Evolutionary conservation across 1,140 invertebrate species (phyloP), one percentile per base, ranked within the genome.

Genomic region (Coelopa frigida): DNA sequence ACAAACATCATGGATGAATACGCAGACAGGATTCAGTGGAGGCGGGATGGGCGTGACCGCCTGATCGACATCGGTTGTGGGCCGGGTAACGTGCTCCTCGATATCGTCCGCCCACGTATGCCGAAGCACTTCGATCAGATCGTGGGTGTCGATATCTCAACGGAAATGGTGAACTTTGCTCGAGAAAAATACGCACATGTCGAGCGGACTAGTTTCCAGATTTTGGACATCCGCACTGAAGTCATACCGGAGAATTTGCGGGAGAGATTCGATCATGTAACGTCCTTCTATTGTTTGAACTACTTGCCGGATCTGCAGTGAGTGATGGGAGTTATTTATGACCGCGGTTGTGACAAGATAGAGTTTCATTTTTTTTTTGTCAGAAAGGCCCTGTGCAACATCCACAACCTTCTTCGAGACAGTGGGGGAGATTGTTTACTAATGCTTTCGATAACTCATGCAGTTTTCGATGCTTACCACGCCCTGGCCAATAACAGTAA

Each of bases 31-130:
- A 73, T 83, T 12, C 68, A 73, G 49, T 83, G 81, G 80, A 70
- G 72, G 35, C 56, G 66, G 8, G 66, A 70, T 18, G 73, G 72
- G 2, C 67, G 69, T 5, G 74, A 77, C 22, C 72, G 72, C 32
- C 68, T 86, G 1, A 69, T 90, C 45, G 88, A 91, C 54, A 76
- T 90, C n/a, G 88, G 88, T 1, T 87, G 83, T 44, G 88, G 86
- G 0, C 81, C 84, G 18, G 87, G 86, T 0, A 74, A 81, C 50
- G 79, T 88, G 5, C 85, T 83, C 0, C 73, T 75, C 7, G 73
- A 80, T 15, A 61, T 87, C n/a, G 66, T 90, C 10, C 61, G 79
- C 33, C 80, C 80, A 2, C 70, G 73, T 48, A 55, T 89, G 11
- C 79, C 83, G 0, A 54, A 60, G 6, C 64, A 71, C n/a, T 73